These are phyloP conservation scores for Teleopsis dalmanni DNA, from an alignment of 1,140 invertebrate genomes.

Conservation along the genomic window DNA sequence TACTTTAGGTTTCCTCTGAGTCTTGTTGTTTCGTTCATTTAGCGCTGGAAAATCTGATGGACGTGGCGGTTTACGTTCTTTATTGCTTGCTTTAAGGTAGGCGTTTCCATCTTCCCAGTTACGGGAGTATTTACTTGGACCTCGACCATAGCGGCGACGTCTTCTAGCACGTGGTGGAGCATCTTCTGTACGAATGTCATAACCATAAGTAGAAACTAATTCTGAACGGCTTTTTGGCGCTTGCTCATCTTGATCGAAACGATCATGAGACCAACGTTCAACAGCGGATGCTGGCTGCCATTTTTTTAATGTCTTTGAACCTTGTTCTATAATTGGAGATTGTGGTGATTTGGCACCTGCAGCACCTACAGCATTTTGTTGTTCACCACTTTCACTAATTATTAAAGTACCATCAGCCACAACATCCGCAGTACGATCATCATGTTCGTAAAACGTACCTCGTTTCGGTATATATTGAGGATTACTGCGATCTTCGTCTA, in stretches of 20 bases:
- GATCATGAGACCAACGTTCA: constrained; percentile 82
- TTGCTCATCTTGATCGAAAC: constrained; percentile 68
- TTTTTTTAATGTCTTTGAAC: constrained; percentile 47
- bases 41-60: constrained; percentile 44
- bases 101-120: constrained; percentile 90
- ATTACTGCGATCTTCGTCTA: constrained; percentile 91
- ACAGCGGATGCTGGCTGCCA: constrained; percentile 45
- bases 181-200: constrained; percentile 90
- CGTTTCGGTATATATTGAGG: constrained; percentile 94
- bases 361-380: constrained; percentile 19
- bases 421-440: constrained; percentile 73
- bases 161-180: constrained; percentile 78
- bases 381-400: constrained; percentile 18
- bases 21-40: constrained; percentile 25
- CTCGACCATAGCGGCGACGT: constrained; percentile 76
- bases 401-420: constrained; percentile 15
- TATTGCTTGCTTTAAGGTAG: constrained; percentile 51
- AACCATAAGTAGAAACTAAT: constrained; percentile 82
- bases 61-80: constrained; percentile 31
- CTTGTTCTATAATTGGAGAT: constrained; percentile 30
- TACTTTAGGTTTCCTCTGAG: constrained; percentile 13
- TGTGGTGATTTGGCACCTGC: constrained; percentile 18
- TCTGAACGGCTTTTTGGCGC: constrained; percentile 82
- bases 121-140: constrained; percentile 82
- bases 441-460: constrained; percentile 94